Evolutionary conservation across 2,113 vertebrate species (phyloP).

Genomic region (Saccopteryx bilineata): DNA sequence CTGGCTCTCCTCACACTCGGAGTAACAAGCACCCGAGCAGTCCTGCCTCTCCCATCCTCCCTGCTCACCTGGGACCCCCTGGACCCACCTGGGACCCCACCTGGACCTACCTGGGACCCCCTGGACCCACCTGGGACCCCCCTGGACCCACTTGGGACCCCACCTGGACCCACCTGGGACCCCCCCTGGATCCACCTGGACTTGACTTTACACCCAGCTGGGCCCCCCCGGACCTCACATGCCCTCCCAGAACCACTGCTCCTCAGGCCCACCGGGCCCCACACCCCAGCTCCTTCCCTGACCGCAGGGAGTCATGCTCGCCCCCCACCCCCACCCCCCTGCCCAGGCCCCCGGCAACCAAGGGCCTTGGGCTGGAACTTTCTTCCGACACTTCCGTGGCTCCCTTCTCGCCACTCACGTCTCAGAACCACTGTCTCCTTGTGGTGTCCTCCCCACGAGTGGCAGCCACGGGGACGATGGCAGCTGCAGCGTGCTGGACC

Average conservation of each 20-base stretch:
- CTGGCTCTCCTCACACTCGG: not conserved
- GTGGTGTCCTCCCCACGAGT: accelerated
- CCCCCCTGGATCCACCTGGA: too few species aligned
- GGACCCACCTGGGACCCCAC: not conserved
- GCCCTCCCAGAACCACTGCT: not conserved
- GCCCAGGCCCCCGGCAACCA: too few species aligned
- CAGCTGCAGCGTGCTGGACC: accelerated
- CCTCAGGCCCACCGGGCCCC: not conserved
- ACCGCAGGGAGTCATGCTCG: accelerated
- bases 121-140: too few species aligned
- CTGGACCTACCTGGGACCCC: too few species aligned
- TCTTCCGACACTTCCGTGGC: accelerated
- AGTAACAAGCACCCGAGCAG: not conserved
- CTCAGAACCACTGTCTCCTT: not conserved
- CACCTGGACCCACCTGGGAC: too few species aligned
- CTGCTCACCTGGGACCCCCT: not conserved
- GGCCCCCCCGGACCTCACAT: too few species aligned
- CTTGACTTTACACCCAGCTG: too few species aligned
- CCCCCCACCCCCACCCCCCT: not conserved
- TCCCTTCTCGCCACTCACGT: accelerated
- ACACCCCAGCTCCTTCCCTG: accelerated
- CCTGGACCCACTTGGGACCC: not conserved
- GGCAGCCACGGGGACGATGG: accelerated
- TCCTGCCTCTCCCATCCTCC: not conserved
- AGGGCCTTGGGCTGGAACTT: not conserved